phyloP scores from a whole-genome alignment of 1,140 invertebrate species.

The Ruditapes philippinarum region DNA sequence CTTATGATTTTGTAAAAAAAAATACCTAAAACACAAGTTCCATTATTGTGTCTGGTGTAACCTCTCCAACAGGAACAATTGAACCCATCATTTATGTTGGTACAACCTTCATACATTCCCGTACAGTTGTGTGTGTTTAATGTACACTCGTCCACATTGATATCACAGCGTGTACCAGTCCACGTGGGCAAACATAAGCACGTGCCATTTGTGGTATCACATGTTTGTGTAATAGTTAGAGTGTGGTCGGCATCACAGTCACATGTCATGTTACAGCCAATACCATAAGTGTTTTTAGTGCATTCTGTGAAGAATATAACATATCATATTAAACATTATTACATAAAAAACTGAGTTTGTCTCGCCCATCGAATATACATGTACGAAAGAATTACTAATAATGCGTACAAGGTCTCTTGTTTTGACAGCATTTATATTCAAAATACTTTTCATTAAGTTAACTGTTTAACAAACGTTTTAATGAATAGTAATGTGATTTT shows the following conservation, averaged over 20 bases:
- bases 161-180: conserved; percentile 39
- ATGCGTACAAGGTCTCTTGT: too few relatives aligned
- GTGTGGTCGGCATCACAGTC: neutral
- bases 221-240: neutral
- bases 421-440: too few relatives aligned
- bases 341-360: too few relatives aligned
- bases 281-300: conserved; percentile 19
- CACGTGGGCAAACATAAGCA: conserved; percentile 28
- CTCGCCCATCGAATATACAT: too few relatives aligned
- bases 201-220: conserved; percentile 14
- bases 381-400: too few relatives aligned
- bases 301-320: neutral
- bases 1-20: too few relatives aligned
- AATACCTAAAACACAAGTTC: too few relatives aligned
- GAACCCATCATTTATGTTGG: conserved; percentile 3
- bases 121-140: neutral
- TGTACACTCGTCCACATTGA: conserved; percentile 44
- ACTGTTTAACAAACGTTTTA: too few relatives aligned
- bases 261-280: neutral
- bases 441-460: too few relatives aligned
- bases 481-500: too few relatives aligned
- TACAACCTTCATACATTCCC: neutral
- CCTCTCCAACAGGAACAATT: neutral
- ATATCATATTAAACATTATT: too few relatives aligned
- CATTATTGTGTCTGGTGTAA: neutral